Evolutionary conservation across 2,888 invertebrate genomes (phyloP).

Genomic region (Gisinianus flammeolus): DNA sequence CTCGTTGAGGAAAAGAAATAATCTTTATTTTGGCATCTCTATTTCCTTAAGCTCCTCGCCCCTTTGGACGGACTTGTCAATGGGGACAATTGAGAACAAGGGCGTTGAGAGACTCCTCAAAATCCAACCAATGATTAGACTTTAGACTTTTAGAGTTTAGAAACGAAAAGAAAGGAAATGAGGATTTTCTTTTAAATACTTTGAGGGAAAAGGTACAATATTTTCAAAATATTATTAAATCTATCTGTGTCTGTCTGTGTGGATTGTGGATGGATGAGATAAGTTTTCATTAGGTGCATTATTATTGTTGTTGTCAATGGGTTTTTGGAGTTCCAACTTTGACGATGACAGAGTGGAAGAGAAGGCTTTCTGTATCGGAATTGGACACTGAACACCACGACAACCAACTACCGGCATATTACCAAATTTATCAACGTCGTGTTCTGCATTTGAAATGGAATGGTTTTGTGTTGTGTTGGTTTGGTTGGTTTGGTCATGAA

Average conservation of each 20-base stretch:
- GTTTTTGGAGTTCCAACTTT: too few relatives aligned
- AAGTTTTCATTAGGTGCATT: neutral
- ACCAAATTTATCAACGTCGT: too few relatives aligned
- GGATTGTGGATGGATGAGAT: neutral
- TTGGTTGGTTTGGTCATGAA: neutral
- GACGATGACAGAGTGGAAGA: neutral
- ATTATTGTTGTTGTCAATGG: too few relatives aligned
- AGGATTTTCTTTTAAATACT: neutral
- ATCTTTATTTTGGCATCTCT: conserved; percentile 9
- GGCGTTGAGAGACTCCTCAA: neutral
- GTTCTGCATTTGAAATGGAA: neutral
- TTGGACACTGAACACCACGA: neutral
- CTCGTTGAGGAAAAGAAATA: neutral
- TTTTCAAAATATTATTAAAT: neutral
- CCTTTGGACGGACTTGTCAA: neutral
- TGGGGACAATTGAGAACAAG: neutral
- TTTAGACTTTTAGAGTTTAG: neutral
- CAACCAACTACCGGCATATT: too few relatives aligned
- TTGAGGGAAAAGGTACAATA: neutral
- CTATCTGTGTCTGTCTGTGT: too few relatives aligned
- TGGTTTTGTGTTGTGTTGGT: neutral
- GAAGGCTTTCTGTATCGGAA: neutral
- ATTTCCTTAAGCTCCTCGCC: neutral
- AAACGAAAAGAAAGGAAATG: neutral
- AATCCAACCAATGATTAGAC: neutral